Evolutionary conservation across 2,797 vertebrate species (phyloP), one percentile per base, ranked within the genome.

Genomic region (Corythornis leucogaster): DNA sequence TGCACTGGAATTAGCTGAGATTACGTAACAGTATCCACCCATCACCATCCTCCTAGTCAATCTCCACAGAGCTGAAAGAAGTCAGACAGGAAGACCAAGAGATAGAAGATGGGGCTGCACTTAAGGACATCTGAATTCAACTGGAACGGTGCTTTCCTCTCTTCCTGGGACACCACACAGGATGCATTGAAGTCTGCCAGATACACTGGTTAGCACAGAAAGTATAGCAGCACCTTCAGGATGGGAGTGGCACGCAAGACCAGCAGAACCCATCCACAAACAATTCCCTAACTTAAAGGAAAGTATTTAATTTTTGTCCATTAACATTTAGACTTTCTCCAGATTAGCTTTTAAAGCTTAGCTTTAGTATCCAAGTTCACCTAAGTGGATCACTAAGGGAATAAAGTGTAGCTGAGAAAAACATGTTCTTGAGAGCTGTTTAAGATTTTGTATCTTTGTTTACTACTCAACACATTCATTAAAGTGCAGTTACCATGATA

Each of bases 401-500:
- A 94, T 81, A 87, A 90, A 80, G 77, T 5, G 25, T 14, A 87
- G 61, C 80, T 75, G 82, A 93, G 94, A 85, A 78, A 89, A 96
- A 87, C 70, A 3, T 4, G n/a, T 77, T 94, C 55, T 92, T 78
- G 78, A 87, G 61, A 76, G 75, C 71, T 92, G 67, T 74, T 91
- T 57, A 57, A 87, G 84, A 94, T 94, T 94, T 94, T 77, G 84
- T 87, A 96, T 85, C 81, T 97, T 96, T 94, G 80, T 96, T 96
- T 96, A 94, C 89, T 87, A 87, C 87, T 67, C 90, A 95, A 96
- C 78, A 92, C 24, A 43, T 94, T 96, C 95, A 96, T 96, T 97
- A 96, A 97, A 96, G 92, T 85, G 85, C 94, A 96, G 93, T 96
- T 97, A 97, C 94, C 91, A 93, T 91, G 94, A 96, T 95, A 97